Evolutionary conservation across 2,113 vertebrate species (phyloP).

Genomic region (Xiphophorus maculatus): DNA sequence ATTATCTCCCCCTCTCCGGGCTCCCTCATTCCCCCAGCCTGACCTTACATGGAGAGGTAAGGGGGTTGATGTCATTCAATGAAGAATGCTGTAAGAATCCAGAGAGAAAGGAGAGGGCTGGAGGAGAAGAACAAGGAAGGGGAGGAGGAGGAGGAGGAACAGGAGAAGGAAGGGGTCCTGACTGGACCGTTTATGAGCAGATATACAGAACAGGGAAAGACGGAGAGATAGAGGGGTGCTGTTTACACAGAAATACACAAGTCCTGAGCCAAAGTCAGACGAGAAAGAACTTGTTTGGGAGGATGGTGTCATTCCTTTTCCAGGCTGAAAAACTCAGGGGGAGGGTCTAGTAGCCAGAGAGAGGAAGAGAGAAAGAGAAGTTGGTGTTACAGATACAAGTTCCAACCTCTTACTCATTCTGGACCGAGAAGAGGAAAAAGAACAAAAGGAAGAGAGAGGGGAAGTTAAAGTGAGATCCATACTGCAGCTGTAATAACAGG

Average conservation of each 20-base stretch:
- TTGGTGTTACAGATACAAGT: slow-evolving; percentile 58
- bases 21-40: slow-evolving; percentile 74
- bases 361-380: slow-evolving; percentile 67
- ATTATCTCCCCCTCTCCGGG: slow-evolving; percentile 74
- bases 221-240: slow-evolving; percentile 52
- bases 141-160: slow-evolving; percentile 1
- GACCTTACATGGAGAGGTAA: slow-evolving; percentile 86
- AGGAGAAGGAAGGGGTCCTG: slow-evolving; percentile 40
- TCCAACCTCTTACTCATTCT: slow-evolving; percentile 43
- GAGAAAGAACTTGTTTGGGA: slow-evolving; percentile 84
- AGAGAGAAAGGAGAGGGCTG: slow-evolving; percentile 56
- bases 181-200: slow-evolving; percentile 53
- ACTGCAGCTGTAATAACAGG: slow-evolving; percentile 33
- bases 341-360: slow-evolving; percentile 73
- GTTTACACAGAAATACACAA: slow-evolving; percentile 77
- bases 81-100: slow-evolving; percentile 82
- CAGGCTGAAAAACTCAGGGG: slow-evolving; percentile 72
- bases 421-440: slow-evolving; percentile 37
- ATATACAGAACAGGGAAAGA: slow-evolving; percentile 32
- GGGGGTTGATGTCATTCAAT: slow-evolving; percentile 84
- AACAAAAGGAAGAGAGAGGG: slow-evolving; percentile 46
- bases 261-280: slow-evolving; percentile 74
- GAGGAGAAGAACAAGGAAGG: slow-evolving; percentile 13
- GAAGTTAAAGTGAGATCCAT: slow-evolving; percentile 34
- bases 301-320: slow-evolving; percentile 83